phyloP scores from a whole-genome alignment of 2,113 vertebrate species.

The Eudorcas thomsonii region DNA sequence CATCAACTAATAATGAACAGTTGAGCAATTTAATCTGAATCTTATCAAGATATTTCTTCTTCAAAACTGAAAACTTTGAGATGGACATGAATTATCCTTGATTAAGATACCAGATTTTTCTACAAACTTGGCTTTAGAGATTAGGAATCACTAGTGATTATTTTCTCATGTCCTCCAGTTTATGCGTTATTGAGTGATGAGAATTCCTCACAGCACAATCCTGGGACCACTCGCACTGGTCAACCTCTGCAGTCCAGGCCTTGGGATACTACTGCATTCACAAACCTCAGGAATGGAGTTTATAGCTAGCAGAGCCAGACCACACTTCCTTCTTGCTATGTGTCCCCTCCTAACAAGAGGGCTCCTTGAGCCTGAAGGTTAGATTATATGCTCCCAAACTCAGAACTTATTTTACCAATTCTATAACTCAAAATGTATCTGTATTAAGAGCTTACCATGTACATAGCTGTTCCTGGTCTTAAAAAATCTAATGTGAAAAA shows the following conservation, averaged over 20 bases:
- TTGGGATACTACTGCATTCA: not conserved
- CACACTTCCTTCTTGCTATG: not conserved
- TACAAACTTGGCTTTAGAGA: not conserved
- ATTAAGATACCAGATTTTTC: not conserved
- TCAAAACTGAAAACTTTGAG: constrained; percentile 27
- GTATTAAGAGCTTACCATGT: not conserved
- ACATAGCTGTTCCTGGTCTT: not conserved
- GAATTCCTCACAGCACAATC: not conserved
- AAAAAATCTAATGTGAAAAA: constrained; percentile 34
- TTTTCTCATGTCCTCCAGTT: not conserved
- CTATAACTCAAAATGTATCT: not conserved
- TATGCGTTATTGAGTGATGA: not conserved
- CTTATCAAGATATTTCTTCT: not conserved
- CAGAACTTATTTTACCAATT: not conserved
- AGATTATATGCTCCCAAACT: not conserved
- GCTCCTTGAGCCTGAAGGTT: not conserved
- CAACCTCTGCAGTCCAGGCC: not conserved
- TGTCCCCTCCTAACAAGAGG: not conserved
- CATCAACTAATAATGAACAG: not conserved
- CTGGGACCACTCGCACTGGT: not conserved
- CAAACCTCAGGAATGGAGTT: not conserved
- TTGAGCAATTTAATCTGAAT: not conserved
- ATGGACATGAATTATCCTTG: not conserved
- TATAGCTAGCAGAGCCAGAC: not conserved
- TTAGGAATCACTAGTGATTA: not conserved